phyloP scores from a whole-genome alignment of 2,888 invertebrate species.

The Drosophila anceps region DNA sequence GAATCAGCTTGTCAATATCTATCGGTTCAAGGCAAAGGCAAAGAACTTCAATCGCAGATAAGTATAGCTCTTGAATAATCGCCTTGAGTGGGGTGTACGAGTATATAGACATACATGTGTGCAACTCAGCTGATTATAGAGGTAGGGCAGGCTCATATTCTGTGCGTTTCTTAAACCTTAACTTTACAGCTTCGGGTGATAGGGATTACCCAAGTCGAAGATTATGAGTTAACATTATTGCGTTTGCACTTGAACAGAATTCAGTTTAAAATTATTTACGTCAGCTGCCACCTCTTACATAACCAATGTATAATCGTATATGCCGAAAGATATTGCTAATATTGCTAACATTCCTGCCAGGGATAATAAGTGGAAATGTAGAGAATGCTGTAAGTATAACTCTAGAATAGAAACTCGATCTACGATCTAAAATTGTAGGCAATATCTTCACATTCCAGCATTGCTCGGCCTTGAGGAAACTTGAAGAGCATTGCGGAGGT shows the following conservation, averaged over 20 bases:
- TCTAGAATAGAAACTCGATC: background rate
- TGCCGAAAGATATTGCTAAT: background rate
- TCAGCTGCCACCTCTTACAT: background rate
- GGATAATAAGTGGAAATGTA: background rate
- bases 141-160: background rate
- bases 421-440: background rate
- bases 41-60: background rate
- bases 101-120: background rate
- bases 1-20: background rate
- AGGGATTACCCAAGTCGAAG: background rate
- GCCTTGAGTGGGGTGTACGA: background rate
- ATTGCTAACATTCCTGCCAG: background rate
- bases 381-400: background rate
- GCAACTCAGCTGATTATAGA: background rate
- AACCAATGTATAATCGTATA: background rate
- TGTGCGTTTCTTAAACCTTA: background rate
- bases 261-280: background rate
- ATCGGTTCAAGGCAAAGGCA: background rate
- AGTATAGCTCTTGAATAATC: no score
- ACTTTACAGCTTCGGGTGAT: background rate
- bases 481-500: background rate
- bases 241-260: background rate
- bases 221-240: background rate
- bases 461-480: background rate
- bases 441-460: background rate